Evolutionary conservation across 2,888 invertebrate species (phyloP), one percentile per base, ranked within the genome.

Genomic region (Pandemis cinnamomeana): DNA sequence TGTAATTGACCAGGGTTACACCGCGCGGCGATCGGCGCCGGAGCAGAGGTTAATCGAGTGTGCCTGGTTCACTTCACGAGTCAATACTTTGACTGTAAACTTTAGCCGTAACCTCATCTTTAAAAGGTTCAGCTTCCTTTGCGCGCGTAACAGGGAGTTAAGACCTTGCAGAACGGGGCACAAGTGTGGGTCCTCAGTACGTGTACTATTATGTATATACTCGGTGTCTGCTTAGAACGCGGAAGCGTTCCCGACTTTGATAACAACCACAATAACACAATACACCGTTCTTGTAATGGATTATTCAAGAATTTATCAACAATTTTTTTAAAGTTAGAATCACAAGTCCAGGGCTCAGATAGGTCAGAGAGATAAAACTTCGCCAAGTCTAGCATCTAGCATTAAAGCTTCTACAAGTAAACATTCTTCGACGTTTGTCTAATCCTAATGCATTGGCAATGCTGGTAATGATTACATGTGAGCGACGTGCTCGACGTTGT

Each of bases 21-120:
- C 61, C 46, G 74, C 61, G 74, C 71, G 74, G 74, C 74, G 74
- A 74, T 74, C 74, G 70, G 71, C 63, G 64, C 73, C 76, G 82
- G 89, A 85, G 87, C 88, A 89, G 83, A 89, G 91, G 91, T 91
- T 92, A 91, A 91, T 91, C 87, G 88, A 90, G 84, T 87, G 86
- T 79, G 83, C 84, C 82, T 83, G 79, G 81, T 78, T 77, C 79
- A 78, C 74, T 74, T 74, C 74, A 67, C 70, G 53, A 67, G 61
- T 44, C 41, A 27, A 41, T 55, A 53, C 10, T 10, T 27, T 53
- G 41, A 41, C 15, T 51, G 15, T 44, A 55, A 62, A 41, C 41
- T 36, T 58, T 4, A 44, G 62, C 71, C 42, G n/a, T 36, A 41
- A 42, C 3, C 6, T 13, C 27, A 7, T n/a, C 8, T 11, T 0